phyloP scores from a whole-genome alignment of 2,113 vertebrate genomes.

The Colistium nudipinnis region DNA sequence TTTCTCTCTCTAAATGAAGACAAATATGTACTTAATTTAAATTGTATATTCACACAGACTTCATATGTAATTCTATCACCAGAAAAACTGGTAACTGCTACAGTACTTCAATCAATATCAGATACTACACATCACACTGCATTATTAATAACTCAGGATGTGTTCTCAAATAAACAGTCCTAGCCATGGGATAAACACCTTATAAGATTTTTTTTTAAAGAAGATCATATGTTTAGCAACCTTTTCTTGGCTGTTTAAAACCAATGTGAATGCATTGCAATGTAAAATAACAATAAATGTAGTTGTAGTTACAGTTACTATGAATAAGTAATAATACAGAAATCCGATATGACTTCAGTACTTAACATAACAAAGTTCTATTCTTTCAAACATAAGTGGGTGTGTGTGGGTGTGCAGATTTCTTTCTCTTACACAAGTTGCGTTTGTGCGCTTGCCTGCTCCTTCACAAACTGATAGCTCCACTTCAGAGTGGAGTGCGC shows the following conservation, averaged over 20 bases:
- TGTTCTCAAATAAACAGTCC: too few species aligned
- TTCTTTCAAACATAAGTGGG: background rate
- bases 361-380: background rate
- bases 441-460: conserved; percentile 85
- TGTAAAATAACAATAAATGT: too few species aligned
- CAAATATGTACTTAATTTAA: too few species aligned
- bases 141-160: background rate
- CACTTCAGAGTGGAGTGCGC: conserved; percentile 85
- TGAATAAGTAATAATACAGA: background rate
- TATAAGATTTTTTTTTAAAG: too few species aligned
- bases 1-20: too few species aligned
- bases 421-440: conserved; percentile 87
- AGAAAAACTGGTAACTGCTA: too few species aligned
- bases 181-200: background rate
- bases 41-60: too few species aligned
- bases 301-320: background rate
- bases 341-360: background rate
- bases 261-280: too few species aligned
- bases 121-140: background rate
- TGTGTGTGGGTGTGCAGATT: background rate
- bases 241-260: too few species aligned
- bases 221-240: too few species aligned
- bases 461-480: conserved; percentile 84
- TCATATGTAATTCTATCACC: too few species aligned
- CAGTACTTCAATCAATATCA: too few species aligned